phyloP scores from a whole-genome alignment of 2,113 vertebrate species.

The Sphyrna mokarran region DNA sequence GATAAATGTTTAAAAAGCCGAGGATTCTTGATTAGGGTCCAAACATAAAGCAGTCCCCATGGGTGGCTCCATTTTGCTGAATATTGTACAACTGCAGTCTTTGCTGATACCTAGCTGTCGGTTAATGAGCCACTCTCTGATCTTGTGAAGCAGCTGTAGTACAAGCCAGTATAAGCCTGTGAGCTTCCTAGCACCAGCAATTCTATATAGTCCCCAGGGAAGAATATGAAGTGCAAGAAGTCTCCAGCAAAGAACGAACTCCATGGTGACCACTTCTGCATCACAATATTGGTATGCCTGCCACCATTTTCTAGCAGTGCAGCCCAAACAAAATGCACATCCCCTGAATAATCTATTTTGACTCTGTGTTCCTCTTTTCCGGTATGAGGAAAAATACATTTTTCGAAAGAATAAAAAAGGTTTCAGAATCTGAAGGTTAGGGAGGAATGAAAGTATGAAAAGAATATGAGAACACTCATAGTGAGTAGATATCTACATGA shows the following conservation, averaged over 20 bases:
- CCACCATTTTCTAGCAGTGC: neutral
- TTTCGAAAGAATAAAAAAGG: neutral
- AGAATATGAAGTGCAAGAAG: neutral
- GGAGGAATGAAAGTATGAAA: neutral
- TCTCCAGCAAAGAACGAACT: constrained; percentile 24
- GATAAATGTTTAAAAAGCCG: constrained; percentile 27
- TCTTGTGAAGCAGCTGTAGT: neutral
- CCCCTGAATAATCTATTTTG: neutral
- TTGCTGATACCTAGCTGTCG: neutral
- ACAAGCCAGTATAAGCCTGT: neutral
- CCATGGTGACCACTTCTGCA: neutral
- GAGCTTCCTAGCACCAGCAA: neutral
- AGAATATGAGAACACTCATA: neutral
- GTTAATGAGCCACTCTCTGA: constrained; percentile 30
- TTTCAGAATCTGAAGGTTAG: neutral
- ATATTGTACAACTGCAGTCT: neutral
- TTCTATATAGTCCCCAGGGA: neutral
- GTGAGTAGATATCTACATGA: neutral
- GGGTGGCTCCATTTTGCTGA: neutral
- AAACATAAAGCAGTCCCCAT: neutral
- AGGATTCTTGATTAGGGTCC: constrained; percentile 12
- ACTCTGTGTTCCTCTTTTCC: neutral
- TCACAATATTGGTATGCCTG: neutral
- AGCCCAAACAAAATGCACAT: neutral
- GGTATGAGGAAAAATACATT: neutral